Percentiles rank a stretch among this genome's conserved stretches.
These are phyloP conservation scores for Hirtodrosophila duncani DNA, from an alignment of 2,888 invertebrate species.

Conservation along the genomic window DNA sequence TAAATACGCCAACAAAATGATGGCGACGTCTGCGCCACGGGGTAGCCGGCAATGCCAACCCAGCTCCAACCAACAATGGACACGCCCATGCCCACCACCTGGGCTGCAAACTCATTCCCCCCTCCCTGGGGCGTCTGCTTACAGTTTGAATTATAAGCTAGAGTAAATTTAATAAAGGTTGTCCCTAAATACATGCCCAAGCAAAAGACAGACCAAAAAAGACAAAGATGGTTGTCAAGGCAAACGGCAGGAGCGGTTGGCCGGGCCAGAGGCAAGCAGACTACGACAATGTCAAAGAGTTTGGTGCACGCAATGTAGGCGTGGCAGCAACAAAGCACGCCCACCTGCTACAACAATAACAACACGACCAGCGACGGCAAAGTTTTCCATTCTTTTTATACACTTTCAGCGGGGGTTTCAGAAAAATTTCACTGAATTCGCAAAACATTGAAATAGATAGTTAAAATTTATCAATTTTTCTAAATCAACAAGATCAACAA, in stretches of 20 bases:
- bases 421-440: no score
- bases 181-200: constrained; percentile 43
- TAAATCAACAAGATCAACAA: no score
- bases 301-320: constrained; percentile 69
- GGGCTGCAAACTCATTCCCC: constrained; percentile 21
- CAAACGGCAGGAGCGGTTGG: background rate
- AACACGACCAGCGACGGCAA: constrained; percentile 31
- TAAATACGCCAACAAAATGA: constrained; percentile 67
- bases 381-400: no score
- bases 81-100: no score
- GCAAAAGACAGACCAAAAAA: constrained; percentile 1
- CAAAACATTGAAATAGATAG: no score
- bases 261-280: constrained; percentile 33
- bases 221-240: constrained; percentile 1
- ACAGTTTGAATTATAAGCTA: constrained; percentile 71
- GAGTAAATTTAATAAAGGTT: constrained; percentile 68
- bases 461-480: no score
- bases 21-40: constrained; percentile 56
- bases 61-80: background rate
- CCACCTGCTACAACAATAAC: constrained; percentile 26
- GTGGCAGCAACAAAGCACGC: constrained; percentile 31
- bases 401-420: no score
- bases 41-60: constrained; percentile 16
- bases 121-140: constrained; percentile 45
- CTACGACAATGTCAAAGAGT: constrained; percentile 73